A percentile compares a stretch with the other conserved stretches of the same genome.
phyloP scores from a whole-genome alignment of 1,140 invertebrate species.

The Zaprionus camerounensis region DNA sequence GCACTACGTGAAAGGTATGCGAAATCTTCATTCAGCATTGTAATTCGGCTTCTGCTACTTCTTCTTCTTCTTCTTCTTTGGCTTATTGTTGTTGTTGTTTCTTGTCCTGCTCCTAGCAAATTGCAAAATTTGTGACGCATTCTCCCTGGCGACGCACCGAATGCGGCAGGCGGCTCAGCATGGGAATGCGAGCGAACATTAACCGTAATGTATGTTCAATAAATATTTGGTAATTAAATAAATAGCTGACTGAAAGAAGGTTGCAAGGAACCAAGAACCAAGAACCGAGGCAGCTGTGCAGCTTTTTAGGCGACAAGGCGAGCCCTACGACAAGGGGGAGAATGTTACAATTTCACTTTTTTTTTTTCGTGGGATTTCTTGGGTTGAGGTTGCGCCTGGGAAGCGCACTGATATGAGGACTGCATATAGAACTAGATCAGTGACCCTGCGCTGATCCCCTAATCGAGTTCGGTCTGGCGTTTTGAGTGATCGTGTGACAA shows the following conservation, averaged over 20 bases:
- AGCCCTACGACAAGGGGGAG: slow-evolving; percentile 36
- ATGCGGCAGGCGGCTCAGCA: slow-evolving; percentile 18
- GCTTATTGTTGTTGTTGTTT: background rate
- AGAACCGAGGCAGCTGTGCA: slow-evolving; percentile 64
- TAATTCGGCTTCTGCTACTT: background rate
- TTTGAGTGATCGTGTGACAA: slow-evolving; percentile 43
- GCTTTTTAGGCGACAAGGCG: slow-evolving; percentile 53
- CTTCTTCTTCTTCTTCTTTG: slow-evolving; percentile 20
- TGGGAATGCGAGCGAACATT: slow-evolving; percentile 61
- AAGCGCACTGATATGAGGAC: slow-evolving; percentile 31
- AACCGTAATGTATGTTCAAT: slow-evolving; percentile 80
- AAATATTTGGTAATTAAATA: slow-evolving; percentile 83
- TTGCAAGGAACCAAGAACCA: slow-evolving; percentile 5
- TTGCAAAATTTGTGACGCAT: slow-evolving; percentile 75
- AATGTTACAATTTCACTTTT: slow-evolving; percentile 73
- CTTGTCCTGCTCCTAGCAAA: slow-evolving; percentile 55
- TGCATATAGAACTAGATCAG: slow-evolving; percentile 19
- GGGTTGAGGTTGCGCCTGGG: slow-evolving; percentile 47
- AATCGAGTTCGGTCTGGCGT: background rate
- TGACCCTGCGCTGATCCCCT: slow-evolving; percentile 9
- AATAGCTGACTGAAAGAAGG: slow-evolving; percentile 47
- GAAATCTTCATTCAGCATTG: slow-evolving; percentile 41
- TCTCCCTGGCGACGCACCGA: slow-evolving; percentile 31
- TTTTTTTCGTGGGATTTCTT: slow-evolving; percentile 61
- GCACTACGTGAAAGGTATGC: slow-evolving; percentile 46